Evolutionary conservation across 2,888 invertebrate species (phyloP).

Genomic region (Metalampra italica): DNA sequence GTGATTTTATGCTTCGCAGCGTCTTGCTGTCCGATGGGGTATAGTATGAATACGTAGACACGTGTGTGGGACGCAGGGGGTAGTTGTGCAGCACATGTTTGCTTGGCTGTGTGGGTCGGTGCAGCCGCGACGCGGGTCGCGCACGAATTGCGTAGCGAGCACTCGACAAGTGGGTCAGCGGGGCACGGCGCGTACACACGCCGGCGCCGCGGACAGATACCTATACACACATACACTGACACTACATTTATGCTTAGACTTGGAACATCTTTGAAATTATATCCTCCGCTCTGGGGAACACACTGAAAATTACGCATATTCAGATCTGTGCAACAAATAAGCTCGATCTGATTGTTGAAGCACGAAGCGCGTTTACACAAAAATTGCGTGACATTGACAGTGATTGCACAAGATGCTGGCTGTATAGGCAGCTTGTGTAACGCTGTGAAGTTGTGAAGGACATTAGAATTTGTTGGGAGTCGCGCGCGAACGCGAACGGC

Average conservation of each 20-base stretch:
- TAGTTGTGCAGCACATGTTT: conserved; percentile 7
- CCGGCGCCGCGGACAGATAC: conserved; percentile 31
- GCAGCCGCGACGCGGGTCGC: conserved; percentile 55
- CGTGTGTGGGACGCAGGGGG: conserved; percentile 6
- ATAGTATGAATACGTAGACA: neutral
- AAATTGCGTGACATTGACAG: neutral
- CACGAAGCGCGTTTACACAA: too few species aligned
- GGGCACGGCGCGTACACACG: conserved; percentile 61
- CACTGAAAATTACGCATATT: neutral
- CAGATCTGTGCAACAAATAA: neutral
- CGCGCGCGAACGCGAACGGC: too few species aligned
- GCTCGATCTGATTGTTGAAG: neutral
- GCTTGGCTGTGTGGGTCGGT: conserved; percentile 17
- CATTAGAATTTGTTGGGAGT: too few species aligned
- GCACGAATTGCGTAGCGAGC: conserved; percentile 71
- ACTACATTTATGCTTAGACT: conserved; percentile 16
- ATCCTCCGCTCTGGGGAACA: conserved; percentile 12
- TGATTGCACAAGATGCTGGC: neutral
- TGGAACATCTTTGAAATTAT: conserved; percentile 25
- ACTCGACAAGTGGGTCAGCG: conserved; percentile 72
- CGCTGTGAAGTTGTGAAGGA: too few species aligned
- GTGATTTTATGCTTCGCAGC: conserved; percentile 1
- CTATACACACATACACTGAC: conserved; percentile 23
- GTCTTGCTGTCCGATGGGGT: neutral
- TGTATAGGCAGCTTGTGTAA: neutral